Evolutionary conservation across 2,888 invertebrate genomes (phyloP).

Genomic region (Andrena haemorrhoa): DNA sequence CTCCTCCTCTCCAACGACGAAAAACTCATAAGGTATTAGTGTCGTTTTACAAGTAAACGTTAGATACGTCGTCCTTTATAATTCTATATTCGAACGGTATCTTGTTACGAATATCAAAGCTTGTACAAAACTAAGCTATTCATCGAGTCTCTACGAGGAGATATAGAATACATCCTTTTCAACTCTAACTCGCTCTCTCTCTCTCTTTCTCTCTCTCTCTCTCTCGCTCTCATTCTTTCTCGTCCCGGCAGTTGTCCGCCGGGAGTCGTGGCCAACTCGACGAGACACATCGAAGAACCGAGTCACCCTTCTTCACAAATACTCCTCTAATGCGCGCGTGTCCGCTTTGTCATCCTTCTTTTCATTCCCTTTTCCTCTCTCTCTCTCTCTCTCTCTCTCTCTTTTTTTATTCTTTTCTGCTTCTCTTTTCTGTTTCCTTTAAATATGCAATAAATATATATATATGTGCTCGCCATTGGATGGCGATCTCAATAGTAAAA

Average conservation of each 20-base stretch:
- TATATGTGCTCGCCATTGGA: conserved; percentile 56
- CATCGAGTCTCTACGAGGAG: conserved; percentile 61
- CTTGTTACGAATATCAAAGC: conserved; percentile 72
- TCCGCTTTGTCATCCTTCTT: conserved; percentile 18
- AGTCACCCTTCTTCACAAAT: conserved; percentile 15
- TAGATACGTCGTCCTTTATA: conserved; percentile 51
- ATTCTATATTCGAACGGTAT: conserved; percentile 61
- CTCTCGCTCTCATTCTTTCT: not conserved
- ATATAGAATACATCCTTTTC: conserved; percentile 43
- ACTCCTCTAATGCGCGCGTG: conserved; percentile 26
- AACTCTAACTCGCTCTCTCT: not conserved
- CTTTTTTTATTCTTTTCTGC: conserved; percentile 13
- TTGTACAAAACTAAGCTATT: conserved; percentile 76
- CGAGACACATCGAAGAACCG: conserved; percentile 22
- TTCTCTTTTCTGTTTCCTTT: conserved; percentile 30
- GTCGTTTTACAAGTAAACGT: conserved; percentile 51
- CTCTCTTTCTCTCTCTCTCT: not conserved
- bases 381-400: not conserved
- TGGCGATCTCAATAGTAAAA: conserved; percentile 52
- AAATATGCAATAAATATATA: conserved; percentile 69
- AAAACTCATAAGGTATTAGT: conserved; percentile 70
- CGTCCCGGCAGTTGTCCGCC: conserved; percentile 24
- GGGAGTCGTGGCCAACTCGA: conserved; percentile 30
- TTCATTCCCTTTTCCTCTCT: conserved; percentile 12
- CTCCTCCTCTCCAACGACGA: conserved; percentile 37